Base-by-base conservation (phyloP, 2,888 invertebrate genomes). In the Drosophila sordidapex region DNA sequence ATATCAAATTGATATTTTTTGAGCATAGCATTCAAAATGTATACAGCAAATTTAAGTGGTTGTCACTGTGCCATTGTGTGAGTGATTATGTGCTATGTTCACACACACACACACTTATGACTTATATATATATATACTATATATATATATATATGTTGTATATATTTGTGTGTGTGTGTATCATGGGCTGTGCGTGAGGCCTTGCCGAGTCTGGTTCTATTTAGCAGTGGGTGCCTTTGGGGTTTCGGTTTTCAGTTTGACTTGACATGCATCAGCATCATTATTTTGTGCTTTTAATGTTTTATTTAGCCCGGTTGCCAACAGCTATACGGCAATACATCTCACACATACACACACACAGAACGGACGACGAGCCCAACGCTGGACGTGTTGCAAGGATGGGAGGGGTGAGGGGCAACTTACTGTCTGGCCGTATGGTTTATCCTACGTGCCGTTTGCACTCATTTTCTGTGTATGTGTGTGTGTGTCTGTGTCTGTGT, bases 211-310 rank as follows among this genome's bases (percentile, higher is more conserved):
- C 72, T 68, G 52, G 64, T 76, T 72, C 73, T 76, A 70, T 74
- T 71, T 71, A 46, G 46, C 25, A 46, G 15, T 51, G 29, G 63
- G 64, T 51, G 78, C 76, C 82, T 81, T 86, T 83, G 86, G 84
- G 86, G 81, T 76, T 84, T 83, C 71, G 82, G 84, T 81, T 84
- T 83, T 82, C 82, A 85, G 83, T 85, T 85, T 83, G 84, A 79
- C 84, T 86, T 84, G 84, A 86, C 84, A 86, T 85, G 86, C 86
- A 85, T 85, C 84, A 85, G 84, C 84, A 85, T 85, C 86, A 85
- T 85, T 85, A 85, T 85, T 86, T 85, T 86, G 86, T 83, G 86
- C 86, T 83, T 85, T 85, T 85, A 85, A 85, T 85, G 86, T 85
- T 85, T 86, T 85, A 85, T 85, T 85, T 86, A 83, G 86, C 81